Evolutionary conservation across 2,113 vertebrate genomes (phyloP).

Genomic region (Perca flavescens): DNA sequence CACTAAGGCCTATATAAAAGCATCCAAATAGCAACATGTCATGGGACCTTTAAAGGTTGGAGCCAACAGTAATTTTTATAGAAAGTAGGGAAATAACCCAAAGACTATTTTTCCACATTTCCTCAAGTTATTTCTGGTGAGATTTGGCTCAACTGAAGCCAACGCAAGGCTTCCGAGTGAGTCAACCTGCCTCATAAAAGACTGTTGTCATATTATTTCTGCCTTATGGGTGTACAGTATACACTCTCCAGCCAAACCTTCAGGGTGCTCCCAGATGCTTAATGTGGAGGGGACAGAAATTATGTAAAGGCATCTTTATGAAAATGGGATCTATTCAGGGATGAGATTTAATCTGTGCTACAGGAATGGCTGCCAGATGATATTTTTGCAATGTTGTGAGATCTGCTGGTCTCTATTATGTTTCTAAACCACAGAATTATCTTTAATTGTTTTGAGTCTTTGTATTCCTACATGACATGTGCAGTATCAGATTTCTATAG

Average conservation of each 20-base stretch:
- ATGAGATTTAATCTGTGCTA: constrained; percentile 12
- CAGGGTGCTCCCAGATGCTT: neutral
- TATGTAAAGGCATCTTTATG: neutral
- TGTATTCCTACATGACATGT: neutral
- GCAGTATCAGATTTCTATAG: neutral
- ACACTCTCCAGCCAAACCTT: neutral
- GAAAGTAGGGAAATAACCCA: neutral
- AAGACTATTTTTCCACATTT: neutral
- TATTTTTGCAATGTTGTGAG: neutral
- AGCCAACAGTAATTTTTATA: no score
- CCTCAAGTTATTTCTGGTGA: neutral
- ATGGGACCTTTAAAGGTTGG: no score
- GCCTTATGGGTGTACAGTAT: neutral
- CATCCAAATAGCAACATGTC: no score
- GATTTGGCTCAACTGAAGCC: neutral
- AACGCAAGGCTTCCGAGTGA: neutral
- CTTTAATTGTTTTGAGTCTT: neutral
- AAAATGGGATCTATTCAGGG: neutral
- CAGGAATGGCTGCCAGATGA: constrained; percentile 1
- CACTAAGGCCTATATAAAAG: no score
- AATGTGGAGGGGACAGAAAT: neutral
- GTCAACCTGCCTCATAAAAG: neutral
- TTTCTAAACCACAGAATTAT: neutral
- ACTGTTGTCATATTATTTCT: neutral
- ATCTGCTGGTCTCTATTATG: neutral